Evolutionary conservation across 2,888 invertebrate species (phyloP), one percentile per base, ranked within the genome.

Genomic region (Drosophila rellima): DNA sequence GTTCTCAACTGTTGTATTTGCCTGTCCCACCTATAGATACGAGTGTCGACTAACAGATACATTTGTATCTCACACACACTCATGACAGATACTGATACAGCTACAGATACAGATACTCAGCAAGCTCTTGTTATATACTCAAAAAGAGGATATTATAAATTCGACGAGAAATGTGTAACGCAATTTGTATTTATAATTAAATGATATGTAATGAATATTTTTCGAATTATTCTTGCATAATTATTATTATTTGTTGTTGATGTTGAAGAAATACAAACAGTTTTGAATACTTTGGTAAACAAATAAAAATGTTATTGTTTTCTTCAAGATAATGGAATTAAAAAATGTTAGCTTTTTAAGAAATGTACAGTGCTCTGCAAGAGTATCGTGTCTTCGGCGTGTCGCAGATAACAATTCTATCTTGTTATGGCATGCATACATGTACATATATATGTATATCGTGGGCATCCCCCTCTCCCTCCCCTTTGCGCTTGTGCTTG

Each of bases 31-130:
- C 72, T 63, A 56, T 50, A 68, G 71, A 71, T 65, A 69, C 64
- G 52, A 45, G 44, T 56, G 54, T 42, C 48, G 42, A 55, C 42
- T 35, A 18, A 44, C 64, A 87, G 82, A 75, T 77, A 88, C 78
- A 80, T 75, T 75, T 85, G 80, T 88, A 77, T 78, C 70, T 67
- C 55, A 60, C 69, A 70, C 51, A 45, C 48, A 70, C 54, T 47
- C 51, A 52, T n/a, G 17, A 48, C 51, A 71, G 55, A n/a, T 6
- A 29, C 42, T 33, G 31, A n/a, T 15, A 44, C 29, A 42, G 54
- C 10, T 40, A 18, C 8, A 73, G 54, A 11, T 10, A 29, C 18
- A 42, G 54, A 10, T 54, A 47, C 55, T 50, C 59, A 23, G 56
- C 40, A 18, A 15, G 61, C 42, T 26, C 57, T 72, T 73, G 74